Percentiles rank a stretch among this genome's conserved stretches.
Evolutionary conservation across 1,140 invertebrate genomes (phyloP).

Genomic region (Contarinia nasturtii): DNA sequence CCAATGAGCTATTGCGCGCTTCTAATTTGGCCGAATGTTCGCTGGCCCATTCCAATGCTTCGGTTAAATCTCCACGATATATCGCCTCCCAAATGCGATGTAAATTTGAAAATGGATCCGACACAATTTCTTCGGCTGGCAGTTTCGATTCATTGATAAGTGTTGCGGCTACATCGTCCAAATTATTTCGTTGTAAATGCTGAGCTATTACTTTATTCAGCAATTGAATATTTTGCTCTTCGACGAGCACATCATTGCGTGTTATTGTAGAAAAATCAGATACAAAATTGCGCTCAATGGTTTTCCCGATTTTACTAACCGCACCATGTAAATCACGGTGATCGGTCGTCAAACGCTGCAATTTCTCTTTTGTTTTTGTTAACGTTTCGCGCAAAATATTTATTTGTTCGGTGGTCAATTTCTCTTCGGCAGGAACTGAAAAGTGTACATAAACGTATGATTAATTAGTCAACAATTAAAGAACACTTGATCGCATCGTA

Average conservation of each 20-base stretch:
- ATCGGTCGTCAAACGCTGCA: constrained; percentile 59
- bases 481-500: no score
- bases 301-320: constrained; percentile 92
- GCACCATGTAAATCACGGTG: constrained; percentile 50
- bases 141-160: constrained; percentile 54
- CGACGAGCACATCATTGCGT: constrained; percentile 68
- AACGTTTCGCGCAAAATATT: constrained; percentile 46
- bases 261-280: constrained; percentile 75
- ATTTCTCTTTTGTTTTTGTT: constrained; percentile 50
- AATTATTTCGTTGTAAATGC: constrained; percentile 87
- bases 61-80: constrained; percentile 52
- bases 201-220: constrained; percentile 92
- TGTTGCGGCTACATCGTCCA: constrained; percentile 73
- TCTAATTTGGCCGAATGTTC: constrained; percentile 39
- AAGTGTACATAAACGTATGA: not conserved
- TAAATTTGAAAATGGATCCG: constrained; percentile 68
- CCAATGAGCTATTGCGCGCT: constrained; percentile 52
- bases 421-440: constrained; percentile 8
- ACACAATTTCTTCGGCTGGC: constrained; percentile 43
- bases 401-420: constrained; percentile 39
- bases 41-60: constrained; percentile 58
- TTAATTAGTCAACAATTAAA: no score
- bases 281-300: constrained; percentile 87
- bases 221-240: constrained; percentile 54
- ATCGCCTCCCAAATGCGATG: constrained; percentile 69